A percentile compares a stretch with the other conserved stretches of the same genome.
Conservation (phyloP, 1,140 invertebrate genomes). For the Pseudoatta argentina region DNA sequence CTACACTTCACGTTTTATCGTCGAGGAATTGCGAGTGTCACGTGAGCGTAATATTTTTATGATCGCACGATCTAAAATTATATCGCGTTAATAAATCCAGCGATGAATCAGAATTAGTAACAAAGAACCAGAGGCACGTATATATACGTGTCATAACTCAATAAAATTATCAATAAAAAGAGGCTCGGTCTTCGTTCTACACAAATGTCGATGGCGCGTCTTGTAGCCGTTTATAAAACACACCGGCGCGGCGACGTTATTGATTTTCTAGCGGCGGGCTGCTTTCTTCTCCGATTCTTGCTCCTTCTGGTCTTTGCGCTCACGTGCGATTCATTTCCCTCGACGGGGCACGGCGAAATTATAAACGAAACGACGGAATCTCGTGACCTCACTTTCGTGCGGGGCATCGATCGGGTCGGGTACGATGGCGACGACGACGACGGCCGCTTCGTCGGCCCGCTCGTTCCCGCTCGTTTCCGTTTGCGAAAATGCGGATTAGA, state of each 20-base stretch:
- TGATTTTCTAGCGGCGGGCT: conserved; percentile 35
- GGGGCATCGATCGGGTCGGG: conserved; percentile 68
- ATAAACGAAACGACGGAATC: conserved; percentile 75
- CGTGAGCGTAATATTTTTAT: conserved; percentile 25
- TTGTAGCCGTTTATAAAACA: conserved; percentile 58
- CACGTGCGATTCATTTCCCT: conserved; percentile 72
- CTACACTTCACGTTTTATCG: not conserved
- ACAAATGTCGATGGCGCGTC: conserved; percentile 53
- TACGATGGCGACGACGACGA: conserved; percentile 58
- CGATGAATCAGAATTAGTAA: not conserved
- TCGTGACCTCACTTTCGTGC: conserved; percentile 73
- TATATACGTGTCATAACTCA: conserved; percentile 22
- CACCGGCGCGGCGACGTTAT: conserved; percentile 53
- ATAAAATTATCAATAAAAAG: conserved; percentile 21
- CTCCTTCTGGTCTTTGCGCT: conserved; percentile 39
- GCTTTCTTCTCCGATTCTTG: conserved; percentile 56
- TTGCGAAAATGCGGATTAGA: conserved; percentile 56
- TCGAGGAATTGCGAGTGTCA: not conserved
- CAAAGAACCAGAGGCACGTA: not conserved
- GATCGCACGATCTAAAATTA: conserved; percentile 16
- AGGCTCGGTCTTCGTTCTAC: not conserved
- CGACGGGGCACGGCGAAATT: conserved; percentile 68
- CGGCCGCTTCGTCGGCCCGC: conserved; percentile 49
- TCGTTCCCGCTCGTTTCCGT: conserved; percentile 56
- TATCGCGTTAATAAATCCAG: conserved; percentile 36